Evolutionary conservation across 2,113 vertebrate species (phyloP), one percentile per base, ranked within the genome.

Genomic region (Spilogale gracilis): DNA sequence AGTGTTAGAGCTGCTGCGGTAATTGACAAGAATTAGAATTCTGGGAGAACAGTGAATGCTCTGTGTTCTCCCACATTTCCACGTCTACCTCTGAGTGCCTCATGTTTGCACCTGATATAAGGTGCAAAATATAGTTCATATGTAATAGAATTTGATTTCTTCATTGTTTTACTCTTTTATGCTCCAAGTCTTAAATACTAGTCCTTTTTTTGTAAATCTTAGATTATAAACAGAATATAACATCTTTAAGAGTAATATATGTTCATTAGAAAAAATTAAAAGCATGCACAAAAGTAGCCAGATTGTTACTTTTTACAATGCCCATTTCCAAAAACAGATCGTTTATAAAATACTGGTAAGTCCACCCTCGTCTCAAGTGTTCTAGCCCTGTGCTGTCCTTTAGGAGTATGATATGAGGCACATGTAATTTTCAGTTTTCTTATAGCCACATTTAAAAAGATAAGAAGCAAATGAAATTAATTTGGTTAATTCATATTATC

Each of bases 211-310:
- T 85, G 21, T 79, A 74, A 76, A 5, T 82, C 14, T 92, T 74
- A 90, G 63, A 56, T 81, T 92, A 65, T n/a, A 89, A 65, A 79
- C 9, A 63, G 11, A 92, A 80, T 58, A 58, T 17, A 76, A 67
- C 58, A 86, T 84, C 61, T 95, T 80, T 94, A 97, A 96, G 89
- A 69, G 65, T 79, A 78, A 86, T 89, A 21, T 45, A n/a, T 87
- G 25, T 84, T 85, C 25, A 87, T 80, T 94, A 61, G 54, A 61
- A 91, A 91, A 92, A 95, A 82, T n/a, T 74, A 38, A 13, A 89
- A 63, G 43, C 38, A 82, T 95, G 65, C 4, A 65, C 63, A 63
- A 50, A 90, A 96, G 52, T 81, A 95, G 45, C 81, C 61, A 5
- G 80, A 67, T 76, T 88, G n/a, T 89, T 86, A 84, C 69, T 89